Base-by-base conservation (phyloP, 2,797 vertebrate species). In the Spinus pinus region DNA sequence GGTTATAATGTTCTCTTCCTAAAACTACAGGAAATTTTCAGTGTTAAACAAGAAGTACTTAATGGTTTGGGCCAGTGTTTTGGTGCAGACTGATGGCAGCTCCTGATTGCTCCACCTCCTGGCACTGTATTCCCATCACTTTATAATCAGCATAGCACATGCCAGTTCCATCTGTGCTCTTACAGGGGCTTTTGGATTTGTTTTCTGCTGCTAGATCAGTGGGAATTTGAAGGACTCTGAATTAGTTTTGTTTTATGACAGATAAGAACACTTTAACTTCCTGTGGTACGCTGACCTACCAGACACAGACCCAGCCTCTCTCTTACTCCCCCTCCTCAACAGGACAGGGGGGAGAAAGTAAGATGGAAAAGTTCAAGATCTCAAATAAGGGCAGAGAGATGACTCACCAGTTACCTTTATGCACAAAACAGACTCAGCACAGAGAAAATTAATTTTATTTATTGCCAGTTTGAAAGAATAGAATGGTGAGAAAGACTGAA, bases 1-100 rank as follows among this genome's bases (percentile, higher is more conserved):
- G 92, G 91, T 94, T 93, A 91, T 75, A 57, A 94, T 81, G 72
- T 94, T 91, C 86, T 79, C 23, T 75, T 88, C 62, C 58, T 93
- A 86, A 90, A 83, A 72, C 42, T 95, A 81, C 41, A 79, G 50
- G 71, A 88, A 81, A 78, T 64, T 82, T 93, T 91, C 47, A 44
- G 14, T 33, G 35, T 88, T 42, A 90, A 82, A 70, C 28, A 84
- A 56, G 35, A 94, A 61, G 4, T 33, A 62, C 54, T 67, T 81
- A 78, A 88, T 37, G 23, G 22, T 90, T 94, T 86, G 35, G 23
- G 51, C 35, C 51, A 81, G 19, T 25, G 39, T 66, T 86, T 88
- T 93, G 65, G 50, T 25, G 22, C 21, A 23, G 33, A 39, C 24
- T 50, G 50, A 39, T 65, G 39, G 42, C 46, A 90, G 42, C 19